Evolutionary conservation across 2,888 invertebrate species (phyloP).

Genomic region (Diogma glabrata): DNA sequence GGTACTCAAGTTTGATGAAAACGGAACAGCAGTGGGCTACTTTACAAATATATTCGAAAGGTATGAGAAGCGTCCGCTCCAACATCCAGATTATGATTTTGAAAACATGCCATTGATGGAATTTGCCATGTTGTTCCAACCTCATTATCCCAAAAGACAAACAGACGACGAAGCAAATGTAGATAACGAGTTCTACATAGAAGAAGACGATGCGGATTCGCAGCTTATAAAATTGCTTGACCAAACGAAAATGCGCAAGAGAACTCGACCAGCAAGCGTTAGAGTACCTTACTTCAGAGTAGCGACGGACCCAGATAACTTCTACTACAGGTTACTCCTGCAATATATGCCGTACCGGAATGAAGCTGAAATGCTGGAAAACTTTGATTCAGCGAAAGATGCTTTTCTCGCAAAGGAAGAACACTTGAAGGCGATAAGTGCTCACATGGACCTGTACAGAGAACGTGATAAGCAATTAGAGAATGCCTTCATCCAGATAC

Average conservation of each 20-base stretch:
- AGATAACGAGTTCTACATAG: too few relatives aligned
- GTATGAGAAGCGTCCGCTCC: not conserved
- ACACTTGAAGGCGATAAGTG: not conserved
- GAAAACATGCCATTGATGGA: not conserved
- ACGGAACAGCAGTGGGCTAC: too few relatives aligned
- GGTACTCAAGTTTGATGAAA: too few relatives aligned
- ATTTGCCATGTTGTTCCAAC: not conserved
- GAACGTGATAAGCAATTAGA: not conserved
- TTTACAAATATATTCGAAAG: not conserved
- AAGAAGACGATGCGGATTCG: too few relatives aligned
- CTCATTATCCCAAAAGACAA: not conserved
- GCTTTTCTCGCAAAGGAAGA: not conserved
- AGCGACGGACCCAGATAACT: not conserved
- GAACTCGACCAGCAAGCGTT: not conserved
- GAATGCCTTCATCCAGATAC: not conserved
- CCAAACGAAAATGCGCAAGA: not conserved
- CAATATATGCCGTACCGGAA: not conserved
- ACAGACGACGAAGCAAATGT: not conserved
- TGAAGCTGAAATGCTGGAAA: not conserved
- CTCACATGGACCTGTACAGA: too few relatives aligned
- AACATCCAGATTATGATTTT: not conserved
- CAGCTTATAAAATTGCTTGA: not conserved
- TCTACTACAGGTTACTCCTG: not conserved
- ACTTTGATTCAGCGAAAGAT: not conserved
- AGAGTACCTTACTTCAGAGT: not conserved